phyloP scores from a whole-genome alignment of 2,797 vertebrate species.

The Xenops minutus region DNA sequence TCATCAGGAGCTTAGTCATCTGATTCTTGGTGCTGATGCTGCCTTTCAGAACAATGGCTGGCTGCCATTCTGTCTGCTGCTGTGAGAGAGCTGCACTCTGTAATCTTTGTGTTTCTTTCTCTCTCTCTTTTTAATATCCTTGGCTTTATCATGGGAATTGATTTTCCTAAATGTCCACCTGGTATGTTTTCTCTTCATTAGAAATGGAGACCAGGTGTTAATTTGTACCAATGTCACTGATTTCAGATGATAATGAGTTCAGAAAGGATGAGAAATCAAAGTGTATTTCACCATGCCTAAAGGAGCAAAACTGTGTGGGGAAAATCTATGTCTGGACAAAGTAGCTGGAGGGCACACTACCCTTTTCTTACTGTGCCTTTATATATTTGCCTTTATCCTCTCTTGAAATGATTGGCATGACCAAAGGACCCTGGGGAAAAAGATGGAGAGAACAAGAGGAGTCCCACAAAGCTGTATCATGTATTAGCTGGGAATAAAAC shows the following conservation, averaged over 20 bases:
- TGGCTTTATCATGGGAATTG: slow-evolving; percentile 56
- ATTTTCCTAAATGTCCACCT: slow-evolving; percentile 58
- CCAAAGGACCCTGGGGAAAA: not conserved
- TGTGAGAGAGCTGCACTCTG: not conserved
- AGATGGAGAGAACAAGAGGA: not conserved
- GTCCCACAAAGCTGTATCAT: not conserved
- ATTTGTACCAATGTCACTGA: slow-evolving; percentile 25
- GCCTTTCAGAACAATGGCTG: slow-evolving; percentile 63
- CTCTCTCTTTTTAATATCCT: slow-evolving; percentile 64
- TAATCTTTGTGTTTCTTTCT: slow-evolving; percentile 32
- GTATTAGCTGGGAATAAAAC: not conserved
- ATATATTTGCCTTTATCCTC: not conserved
- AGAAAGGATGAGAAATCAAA: slow-evolving; percentile 23
- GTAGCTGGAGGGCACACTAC: not conserved
- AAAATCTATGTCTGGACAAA: not conserved
- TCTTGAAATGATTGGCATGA: not conserved
- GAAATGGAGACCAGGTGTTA: slow-evolving; percentile 18
- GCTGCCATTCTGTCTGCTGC: slow-evolving; percentile 62
- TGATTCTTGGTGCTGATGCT: slow-evolving; percentile 64
- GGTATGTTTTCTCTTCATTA: slow-evolving; percentile 21
- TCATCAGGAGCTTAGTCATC: slow-evolving; percentile 71
- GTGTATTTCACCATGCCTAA: not conserved
- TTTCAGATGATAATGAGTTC: slow-evolving; percentile 16
- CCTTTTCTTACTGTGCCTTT: not conserved
- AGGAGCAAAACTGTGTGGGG: not conserved